Percentiles rank a stretch among this genome's conserved stretches.
phyloP scores from a whole-genome alignment of 2,797 vertebrate genomes.

The Ambastaia sidthimunki region DNA sequence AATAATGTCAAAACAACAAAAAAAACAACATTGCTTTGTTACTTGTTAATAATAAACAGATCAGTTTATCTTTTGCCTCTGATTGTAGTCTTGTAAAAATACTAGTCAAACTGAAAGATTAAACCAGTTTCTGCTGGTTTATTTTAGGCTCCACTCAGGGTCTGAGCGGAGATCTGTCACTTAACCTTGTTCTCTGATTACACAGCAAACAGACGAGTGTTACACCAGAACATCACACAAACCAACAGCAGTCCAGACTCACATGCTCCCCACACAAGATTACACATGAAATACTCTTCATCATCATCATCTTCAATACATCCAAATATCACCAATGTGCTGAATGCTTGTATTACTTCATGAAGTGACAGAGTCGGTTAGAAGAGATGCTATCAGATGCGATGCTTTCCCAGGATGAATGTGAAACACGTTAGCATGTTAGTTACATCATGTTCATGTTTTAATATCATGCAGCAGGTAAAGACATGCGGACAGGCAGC shows the following conservation, averaged over 20 bases:
- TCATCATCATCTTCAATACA: too few species aligned
- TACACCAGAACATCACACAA: not conserved
- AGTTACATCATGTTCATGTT: too few species aligned
- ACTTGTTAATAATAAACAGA: not conserved
- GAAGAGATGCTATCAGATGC: too few species aligned
- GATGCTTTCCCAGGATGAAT: too few species aligned
- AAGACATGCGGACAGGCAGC: too few species aligned
- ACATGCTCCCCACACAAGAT: not conserved
- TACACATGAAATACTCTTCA: not conserved
- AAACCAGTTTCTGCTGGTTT: conserved; percentile 12
- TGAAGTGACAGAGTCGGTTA: too few species aligned
- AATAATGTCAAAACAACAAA: too few species aligned
- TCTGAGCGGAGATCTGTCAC: not conserved
- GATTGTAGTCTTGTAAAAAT: conserved; percentile 1
- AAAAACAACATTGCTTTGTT: not conserved
- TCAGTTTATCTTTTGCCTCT: not conserved
- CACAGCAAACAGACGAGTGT: conserved; percentile 26
- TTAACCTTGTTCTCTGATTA: conserved; percentile 20
- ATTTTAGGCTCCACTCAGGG: conserved; percentile 1
- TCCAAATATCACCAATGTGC: too few species aligned
- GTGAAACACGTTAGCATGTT: too few species aligned
- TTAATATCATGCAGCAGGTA: too few species aligned
- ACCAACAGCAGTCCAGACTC: not conserved
- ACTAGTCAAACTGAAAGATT: conserved; percentile 8
- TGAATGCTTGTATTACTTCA: too few species aligned